Evolutionary conservation across 2,888 invertebrate species (phyloP).

Genomic region (Erannis defoliaria): DNA sequence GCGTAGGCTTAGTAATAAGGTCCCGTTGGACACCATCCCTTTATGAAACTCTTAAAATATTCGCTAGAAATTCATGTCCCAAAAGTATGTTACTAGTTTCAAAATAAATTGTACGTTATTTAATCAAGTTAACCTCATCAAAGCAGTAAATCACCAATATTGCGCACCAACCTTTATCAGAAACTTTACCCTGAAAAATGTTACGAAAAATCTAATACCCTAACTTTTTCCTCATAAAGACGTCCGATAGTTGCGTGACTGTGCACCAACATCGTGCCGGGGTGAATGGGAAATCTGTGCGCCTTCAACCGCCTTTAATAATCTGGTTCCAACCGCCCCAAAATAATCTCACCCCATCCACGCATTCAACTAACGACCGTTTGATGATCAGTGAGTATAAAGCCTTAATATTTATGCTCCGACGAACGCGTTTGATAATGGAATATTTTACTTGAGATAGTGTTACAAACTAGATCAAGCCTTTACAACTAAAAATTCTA

Average conservation of each 20-base stretch:
- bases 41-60: not conserved
- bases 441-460: not conserved
- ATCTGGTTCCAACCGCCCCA: slow-evolving; percentile 26
- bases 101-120: not conserved
- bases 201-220: slow-evolving; percentile 18
- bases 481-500: not conserved
- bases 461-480: not conserved
- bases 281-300: slow-evolving; percentile 52
- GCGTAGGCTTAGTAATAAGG: too few relatives aligned
- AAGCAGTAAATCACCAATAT: slow-evolving; percentile 14
- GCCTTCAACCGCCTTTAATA: slow-evolving; percentile 18
- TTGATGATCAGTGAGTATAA: slow-evolving; percentile 43
- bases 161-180: slow-evolving; percentile 17
- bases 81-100: not conserved
- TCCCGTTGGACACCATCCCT: too few relatives aligned
- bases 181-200: slow-evolving; percentile 24
- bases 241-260: slow-evolving; percentile 40
- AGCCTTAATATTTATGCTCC: slow-evolving; percentile 32
- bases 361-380: slow-evolving; percentile 44
- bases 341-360: slow-evolving; percentile 46
- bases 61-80: too few relatives aligned
- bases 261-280: slow-evolving; percentile 45
- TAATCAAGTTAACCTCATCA: slow-evolving; percentile 17
- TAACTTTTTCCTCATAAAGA: slow-evolving; percentile 31
- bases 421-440: not conserved